Base-by-base conservation (phyloP, 2,797 vertebrate species). In the Catharus ustulatus region DNA sequence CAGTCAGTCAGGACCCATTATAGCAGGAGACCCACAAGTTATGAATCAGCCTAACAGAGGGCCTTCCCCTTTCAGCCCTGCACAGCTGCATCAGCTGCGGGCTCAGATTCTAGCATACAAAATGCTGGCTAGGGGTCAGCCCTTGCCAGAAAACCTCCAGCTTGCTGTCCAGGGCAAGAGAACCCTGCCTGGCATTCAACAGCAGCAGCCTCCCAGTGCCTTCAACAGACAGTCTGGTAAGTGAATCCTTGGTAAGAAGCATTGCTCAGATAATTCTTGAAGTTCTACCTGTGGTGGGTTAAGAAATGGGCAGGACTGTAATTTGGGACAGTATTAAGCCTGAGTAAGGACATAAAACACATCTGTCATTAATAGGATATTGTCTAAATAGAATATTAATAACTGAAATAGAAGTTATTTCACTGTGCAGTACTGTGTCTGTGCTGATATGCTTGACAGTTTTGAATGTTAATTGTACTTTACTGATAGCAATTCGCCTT, bases 71-170 rank as follows among this genome's bases (percentile, higher is more conserved):
- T 99, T 99, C 95, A 99, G 99, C 90, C 98, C 99, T 2, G 98
- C 99, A 63, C 99, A 99, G 95, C 98, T 99, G 87, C 99, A 99
- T 97, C 99, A 99, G 97, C 98, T 99, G 26, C 98, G 99, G 76
- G 99, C 99, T 96, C 99, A 99, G 97, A 99, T 99, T 96, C 97
- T 99, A 66, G 99, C 99, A 67, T 99, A 99, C 94, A 99, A 99
- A 97, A 99, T 99, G 98, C 97, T 99, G 88, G 98, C 98, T 66
- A 98, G 99, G 20, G 99, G 99, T 82, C 99, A 99, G 81, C 99
- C 99, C 34, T 98, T 99, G 75, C 99, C 99, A 2, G 99, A 99
- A 95, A 99, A 99, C 77, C 98, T 99, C 68, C 99, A 99, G 90
- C 98, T 99, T 92, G 99, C 99, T 59, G 99, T 99, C 90, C 99